A percentile compares a stretch with the other conserved stretches of the same genome.
Evolutionary conservation across 35 echinoderm and acorn worm genomes (phyloP).

Genomic region (Lytechinus variegatus): DNA sequence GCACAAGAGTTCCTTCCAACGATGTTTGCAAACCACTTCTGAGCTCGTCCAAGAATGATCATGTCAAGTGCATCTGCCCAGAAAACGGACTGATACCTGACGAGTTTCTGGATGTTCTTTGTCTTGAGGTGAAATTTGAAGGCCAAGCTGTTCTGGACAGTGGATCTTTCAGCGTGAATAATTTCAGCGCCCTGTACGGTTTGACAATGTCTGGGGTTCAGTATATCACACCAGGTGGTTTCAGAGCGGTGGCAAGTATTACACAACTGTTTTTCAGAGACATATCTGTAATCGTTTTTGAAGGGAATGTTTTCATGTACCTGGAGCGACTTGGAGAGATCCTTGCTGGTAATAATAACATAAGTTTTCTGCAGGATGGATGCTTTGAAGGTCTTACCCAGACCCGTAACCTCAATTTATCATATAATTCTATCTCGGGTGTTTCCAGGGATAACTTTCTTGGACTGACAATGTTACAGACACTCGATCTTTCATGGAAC

Average conservation of each 20-base stretch:
- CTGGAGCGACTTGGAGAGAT: neutral
- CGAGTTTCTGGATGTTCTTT: neutral
- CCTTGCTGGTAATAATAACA: neutral
- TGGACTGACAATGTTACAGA: neutral
- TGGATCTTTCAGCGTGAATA: neutral
- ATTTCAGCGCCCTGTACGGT: neutral
- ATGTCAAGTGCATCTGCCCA: neutral
- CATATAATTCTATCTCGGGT: neutral
- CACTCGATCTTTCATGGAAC: slow-evolving; percentile 22
- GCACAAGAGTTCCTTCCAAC: neutral
- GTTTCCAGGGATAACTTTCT: neutral
- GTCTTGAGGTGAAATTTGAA: neutral
- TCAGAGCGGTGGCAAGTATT: neutral
- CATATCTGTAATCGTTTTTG: neutral
- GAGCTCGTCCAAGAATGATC: neutral
- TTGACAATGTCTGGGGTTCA: neutral
- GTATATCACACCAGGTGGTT: slow-evolving; percentile 17
- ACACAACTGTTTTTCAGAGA: neutral
- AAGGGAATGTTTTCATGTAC: neutral
- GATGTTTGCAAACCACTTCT: neutral
- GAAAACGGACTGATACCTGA: neutral
- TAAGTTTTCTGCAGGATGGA: neutral
- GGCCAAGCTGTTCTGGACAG: neutral
- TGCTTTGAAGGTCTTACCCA: neutral
- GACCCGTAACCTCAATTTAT: neutral